Evolutionary conservation across 2,797 vertebrate species (phyloP).

Genomic region (Clarias pachynema): DNA sequence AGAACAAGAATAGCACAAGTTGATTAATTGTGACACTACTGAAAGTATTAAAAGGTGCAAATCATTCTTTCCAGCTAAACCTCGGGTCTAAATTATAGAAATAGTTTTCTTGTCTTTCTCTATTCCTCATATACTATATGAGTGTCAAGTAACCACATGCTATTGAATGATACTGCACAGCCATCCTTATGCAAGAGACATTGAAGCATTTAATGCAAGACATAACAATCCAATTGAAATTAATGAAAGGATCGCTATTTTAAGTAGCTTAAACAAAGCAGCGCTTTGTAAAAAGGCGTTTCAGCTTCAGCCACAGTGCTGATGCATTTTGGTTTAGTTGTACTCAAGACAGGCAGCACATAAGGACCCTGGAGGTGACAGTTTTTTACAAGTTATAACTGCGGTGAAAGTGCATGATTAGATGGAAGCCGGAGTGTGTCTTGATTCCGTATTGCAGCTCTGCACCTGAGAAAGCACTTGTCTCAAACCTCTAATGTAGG

Average conservation of each 20-base stretch:
- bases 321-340: no score
- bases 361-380: neutral
- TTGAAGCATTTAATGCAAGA: neutral
- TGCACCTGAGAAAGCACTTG: slow-evolving; percentile 24
- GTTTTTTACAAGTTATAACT: neutral
- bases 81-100: neutral
- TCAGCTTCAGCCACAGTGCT: neutral
- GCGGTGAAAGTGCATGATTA: neutral
- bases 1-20: neutral
- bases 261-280: neutral
- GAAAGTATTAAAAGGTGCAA: no score
- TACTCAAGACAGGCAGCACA: neutral
- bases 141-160: slow-evolving; percentile 63
- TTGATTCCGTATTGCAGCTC: neutral
- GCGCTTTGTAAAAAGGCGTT: neutral
- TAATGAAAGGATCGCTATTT: neutral
- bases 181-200: slow-evolving; percentile 59
- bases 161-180: slow-evolving; percentile 59
- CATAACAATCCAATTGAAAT: neutral
- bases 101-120: neutral
- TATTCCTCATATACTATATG: slow-evolving; percentile 23
- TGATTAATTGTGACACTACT: neutral
- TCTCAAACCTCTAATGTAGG: slow-evolving; percentile 69
- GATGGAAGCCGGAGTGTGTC: neutral
- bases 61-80: neutral